Evolutionary conservation across 2,797 vertebrate species (phyloP), one percentile per base, ranked within the genome.

Genomic region (Ptychadena robeensis): DNA sequence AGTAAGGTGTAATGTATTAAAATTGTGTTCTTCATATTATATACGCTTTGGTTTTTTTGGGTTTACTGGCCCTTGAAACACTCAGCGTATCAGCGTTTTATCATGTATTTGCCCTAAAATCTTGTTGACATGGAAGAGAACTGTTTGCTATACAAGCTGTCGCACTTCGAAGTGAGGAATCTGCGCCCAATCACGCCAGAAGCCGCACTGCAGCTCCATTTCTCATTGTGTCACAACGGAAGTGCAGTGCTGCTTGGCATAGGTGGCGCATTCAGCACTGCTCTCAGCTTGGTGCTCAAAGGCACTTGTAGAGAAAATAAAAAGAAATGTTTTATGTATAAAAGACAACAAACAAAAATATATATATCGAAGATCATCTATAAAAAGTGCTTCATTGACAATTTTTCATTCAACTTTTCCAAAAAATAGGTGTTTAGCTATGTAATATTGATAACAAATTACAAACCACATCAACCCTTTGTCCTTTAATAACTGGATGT

Each of bases 161-260:
- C 22, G 15, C 59, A n/a, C 59, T 61, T 61, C n/a, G 59, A 61
- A 27, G n/a, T 61, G 59, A 27, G 59, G 59, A 61, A 9, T 61
- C 59, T 61, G 59, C 59, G 28, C 59, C 25, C 59, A 61, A 61
- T 61, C 59, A 61, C 59, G 59, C 59, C 59, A 61, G 59, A 61
- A 61, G 59, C 59, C 59, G 59, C 59, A 61, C 59, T 61, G 59
- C 59, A 61, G 59, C 59, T 61, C 59, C 59, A 61, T 61, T 61
- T 61, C 59, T 61, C 59, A 61, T 61, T 61, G 59, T 61, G 59
- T 61, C 59, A 61, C 59, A 61, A 61, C 59, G 59, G 59, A 61
- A 61, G 59, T 61, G 59, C 59, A 61, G 59, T 61, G 59, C 59
- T 61, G 59, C 59, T 61, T 61, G 59, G 59, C 59, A 61, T 61